Evolutionary conservation across 2,888 invertebrate genomes (phyloP), one percentile per base, ranked within the genome.

Genomic region (Cyaniris semiargus): DNA sequence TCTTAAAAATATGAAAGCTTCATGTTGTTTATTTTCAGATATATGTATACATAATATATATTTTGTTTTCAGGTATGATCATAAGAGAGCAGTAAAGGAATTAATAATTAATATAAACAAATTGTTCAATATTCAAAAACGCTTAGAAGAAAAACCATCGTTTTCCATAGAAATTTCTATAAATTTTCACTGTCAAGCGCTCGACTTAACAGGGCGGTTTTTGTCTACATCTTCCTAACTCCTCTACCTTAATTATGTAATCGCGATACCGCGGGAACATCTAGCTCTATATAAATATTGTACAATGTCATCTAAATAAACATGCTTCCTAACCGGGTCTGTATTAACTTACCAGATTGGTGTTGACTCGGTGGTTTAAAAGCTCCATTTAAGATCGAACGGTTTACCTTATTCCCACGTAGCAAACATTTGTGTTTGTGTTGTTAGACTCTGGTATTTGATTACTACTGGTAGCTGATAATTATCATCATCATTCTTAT

Each of bases 381-480:
- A 79, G 80, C 79, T 79, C 81, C 81, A 81, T 82, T 81, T 80
- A 78, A 79, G 79, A 81, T 78, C 79, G 81, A 80, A 78, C 76
- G 79, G 80, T 80, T 80, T 79, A 79, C 81, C 80, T 80, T 81
- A 82, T 82, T 81, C 81, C 80, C 81, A 81, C 79, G 80, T 79
- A 78, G 80, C 78, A 81, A 81, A 81, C 79, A 80, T 79, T 77
- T 72, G 76, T 77, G 58, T 72, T 72, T 76, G 72, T 72, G 58
- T 72, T 76, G 66, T 76, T 77, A 71, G 34, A 53, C 23, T 21
- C n/a, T 53, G 72, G 56, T 77, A 56, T 71, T 34, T 77, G 71
- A 72, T 77, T 77, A 27, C 72, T 15, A 34, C 58, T 76, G n/a
- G 75, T 53, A 76, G 21, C 34, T 76, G 18, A 44, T 31, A 66